Base-by-base conservation (phyloP, 2,888 invertebrate genomes). In the Athalia circularis region DNA sequence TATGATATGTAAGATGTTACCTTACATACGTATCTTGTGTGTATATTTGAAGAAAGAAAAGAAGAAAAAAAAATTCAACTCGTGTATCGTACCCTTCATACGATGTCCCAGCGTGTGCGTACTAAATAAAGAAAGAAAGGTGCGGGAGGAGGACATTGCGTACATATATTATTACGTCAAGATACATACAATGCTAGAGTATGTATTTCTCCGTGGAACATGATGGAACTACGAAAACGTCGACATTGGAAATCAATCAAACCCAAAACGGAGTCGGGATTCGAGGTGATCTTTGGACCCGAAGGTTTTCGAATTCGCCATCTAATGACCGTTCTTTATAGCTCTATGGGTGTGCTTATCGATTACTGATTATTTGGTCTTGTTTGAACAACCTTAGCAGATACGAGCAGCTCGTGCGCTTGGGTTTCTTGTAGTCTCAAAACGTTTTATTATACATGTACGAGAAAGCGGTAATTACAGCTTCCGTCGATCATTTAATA, bases 231-330 rank as follows among this genome's bases (percentile, higher is more conserved):
- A 84, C 84, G 83, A 84, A 85, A 84, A 83, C 83, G 83, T 81
- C 82, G 84, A 81, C 80, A 80, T 80, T 81, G 81, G 82, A 83
- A 82, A 86, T 83, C 81, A 81, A 83, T 84, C 83, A 82, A 83
- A 75, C 62, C 75, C 75, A 62, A 75, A 62, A 75, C 48, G 13
- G 45, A 57, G 47, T 72, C 72, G 43, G 11, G 72, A 11, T 45
- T 57, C 15, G 72, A 8, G 13, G 47, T 72, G 72, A 72, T 72
- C 72, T 72, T 29, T 72, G 59, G 72, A 72, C 72, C 72, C 52
- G 72, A 59, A 45, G 59, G 45, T 59, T 72, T 72, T 72, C 52
- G 59, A 72, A 72, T 59, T 72, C 57, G 59, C 68, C 62, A 62
- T 13, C 13, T 15, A 54, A 68, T 68, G 48, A 68, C 68, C 68